Base-by-base conservation (phyloP, 1,140 invertebrate genomes). In the Drosophila nigrodunni region DNA sequence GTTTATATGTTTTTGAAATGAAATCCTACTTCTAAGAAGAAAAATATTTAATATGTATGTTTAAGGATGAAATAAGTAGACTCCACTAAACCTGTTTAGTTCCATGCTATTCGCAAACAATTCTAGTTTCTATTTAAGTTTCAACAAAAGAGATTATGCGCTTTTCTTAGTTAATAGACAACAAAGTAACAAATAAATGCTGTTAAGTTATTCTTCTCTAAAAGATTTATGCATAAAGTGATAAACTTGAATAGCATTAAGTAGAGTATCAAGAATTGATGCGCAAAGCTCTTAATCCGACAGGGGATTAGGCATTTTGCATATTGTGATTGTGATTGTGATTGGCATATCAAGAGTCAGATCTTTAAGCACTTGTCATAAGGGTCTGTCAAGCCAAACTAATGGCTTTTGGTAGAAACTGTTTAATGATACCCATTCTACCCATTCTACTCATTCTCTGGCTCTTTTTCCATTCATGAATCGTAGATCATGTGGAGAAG, bases 301-400 rank as follows among this genome's bases (percentile, higher is more conserved):
- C 77, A 80, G 55, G 68, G 80, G 80, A 83, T 85, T 83, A 80
- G 68, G 73, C 82, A 80, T 75, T 77, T 81, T 74, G 57, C 80
- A 73, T 75, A 67, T 74, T 74, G 46, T 21, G 52, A 54, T 34
- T 74, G 46, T 21, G 52, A 54, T 34, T 54, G 35, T 39, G 58
- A 85, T 85, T 80, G 80, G 70, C 80, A 77, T 85, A 83, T 83
- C 80, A 62, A 54, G 67, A 59, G 62, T 62, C 73, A 72, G 43
- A 35, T 62, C 80, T 85, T 81, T 65, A 64, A 83, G 66, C 72
- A 60, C 71, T 82, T 77, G 55, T n/a, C 44, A 67, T 49, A 77
- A 61, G 65, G 21, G 41, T 57, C 54, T 41, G 39, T 39, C 58
- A 64, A 61, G n/a, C 46, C 30, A n/a, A 49, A 61, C 35, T 69